Evolutionary conservation across 2,888 invertebrate species (phyloP), one percentile per base, ranked within the genome.

Genomic region (Acrocyrtus sp.): DNA sequence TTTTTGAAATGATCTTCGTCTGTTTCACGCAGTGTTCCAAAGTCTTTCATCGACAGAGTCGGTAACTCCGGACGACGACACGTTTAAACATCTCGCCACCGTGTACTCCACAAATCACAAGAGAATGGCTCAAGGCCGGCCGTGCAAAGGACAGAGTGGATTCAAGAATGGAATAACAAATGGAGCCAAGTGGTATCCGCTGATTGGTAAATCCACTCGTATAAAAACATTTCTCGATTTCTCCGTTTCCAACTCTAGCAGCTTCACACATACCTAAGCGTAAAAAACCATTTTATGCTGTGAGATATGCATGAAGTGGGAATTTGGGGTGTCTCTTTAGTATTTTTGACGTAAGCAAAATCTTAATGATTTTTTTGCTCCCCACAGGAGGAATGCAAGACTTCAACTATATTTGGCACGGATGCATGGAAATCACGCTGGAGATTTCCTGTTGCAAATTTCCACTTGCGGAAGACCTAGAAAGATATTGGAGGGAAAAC

Each of bases 381-480:
- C 8, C n/a, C n/a, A n/a, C 82, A 88, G 94, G 94, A 65, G 93
- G 94, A 22, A 94, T 94, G 94, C 94, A 94, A 85, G 97, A 97
- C 84, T 97, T 93, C 85, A 96, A 96, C 85, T 97, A 97, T 85
- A 89, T 95, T 15, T 92, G 92, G 91, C 92, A 92, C 82, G 96
- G 96, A 15, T 95, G 95, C 84, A 93, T 97, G 93, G 96, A 96
- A 85, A 88, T 96, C n/a, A 96, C 96, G 0, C 85, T 97, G 50
- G 96, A 97, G 85, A 89, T 97, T 66, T 94, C 95, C 0, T 97
- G 97, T 85, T 97, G 96, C 86, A 97, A 96, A 86, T 96, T 90
- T 84, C 97, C 97, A 2, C 90, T 90, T 0, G 90, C 92, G 0
- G 88, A 89, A 72, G 91, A 94, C 83, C 85, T 97, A 53, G 89